Conservation (phyloP, 2,113 vertebrate genomes). For the Gymnobelideus leadbeateri region DNA sequence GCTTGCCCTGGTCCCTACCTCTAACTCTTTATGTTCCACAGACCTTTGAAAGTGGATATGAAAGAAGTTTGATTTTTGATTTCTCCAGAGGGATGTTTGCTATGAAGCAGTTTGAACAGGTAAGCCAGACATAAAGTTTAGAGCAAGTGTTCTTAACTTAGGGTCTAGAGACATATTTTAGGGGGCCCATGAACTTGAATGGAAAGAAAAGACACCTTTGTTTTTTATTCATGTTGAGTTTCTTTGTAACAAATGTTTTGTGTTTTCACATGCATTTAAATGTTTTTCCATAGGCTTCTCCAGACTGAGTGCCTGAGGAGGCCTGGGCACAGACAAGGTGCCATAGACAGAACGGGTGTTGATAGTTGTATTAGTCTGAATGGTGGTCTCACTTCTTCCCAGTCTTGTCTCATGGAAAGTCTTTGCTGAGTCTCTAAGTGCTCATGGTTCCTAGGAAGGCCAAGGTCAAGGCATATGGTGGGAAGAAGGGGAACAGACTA, state of each 20-base stretch:
- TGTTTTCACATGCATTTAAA: background rate
- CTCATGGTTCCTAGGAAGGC: background rate
- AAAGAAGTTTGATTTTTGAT: constrained; percentile 86
- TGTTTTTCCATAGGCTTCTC: background rate
- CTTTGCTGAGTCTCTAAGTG: background rate
- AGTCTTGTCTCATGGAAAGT: background rate
- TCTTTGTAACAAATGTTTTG: background rate
- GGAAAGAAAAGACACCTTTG: background rate
- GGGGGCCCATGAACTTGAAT: background rate
- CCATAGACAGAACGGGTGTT: background rate
- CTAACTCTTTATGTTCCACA: constrained; percentile 74
- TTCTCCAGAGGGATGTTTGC: constrained; percentile 94
- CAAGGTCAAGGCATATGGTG: no score
- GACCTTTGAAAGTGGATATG: constrained; percentile 90
- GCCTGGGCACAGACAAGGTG: background rate
- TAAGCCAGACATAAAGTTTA: constrained; percentile 73
- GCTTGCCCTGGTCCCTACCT: background rate
- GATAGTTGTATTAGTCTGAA: background rate
- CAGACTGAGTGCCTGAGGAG: background rate
- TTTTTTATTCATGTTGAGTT: background rate
- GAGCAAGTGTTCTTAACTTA: background rate
- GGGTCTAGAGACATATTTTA: background rate
- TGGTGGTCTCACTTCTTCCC: background rate
- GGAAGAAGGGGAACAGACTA: no score
- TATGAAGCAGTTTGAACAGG: constrained; percentile 96